Conservation (phyloP, 2,888 invertebrate genomes). For the Diabrotica balteata region DNA sequence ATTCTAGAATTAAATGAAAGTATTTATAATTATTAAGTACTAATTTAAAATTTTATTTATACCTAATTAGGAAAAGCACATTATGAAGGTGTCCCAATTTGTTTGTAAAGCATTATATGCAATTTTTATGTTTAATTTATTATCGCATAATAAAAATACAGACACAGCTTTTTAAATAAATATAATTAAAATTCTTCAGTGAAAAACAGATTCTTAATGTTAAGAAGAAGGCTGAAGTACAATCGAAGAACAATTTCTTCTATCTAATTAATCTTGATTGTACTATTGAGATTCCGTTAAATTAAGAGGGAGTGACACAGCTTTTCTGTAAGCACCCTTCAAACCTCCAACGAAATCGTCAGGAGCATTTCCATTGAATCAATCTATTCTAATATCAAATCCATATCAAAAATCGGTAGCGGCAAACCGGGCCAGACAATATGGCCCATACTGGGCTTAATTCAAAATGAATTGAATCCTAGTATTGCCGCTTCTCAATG, state of each 20-base stretch:
- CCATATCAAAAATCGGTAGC: constrained; percentile 46
- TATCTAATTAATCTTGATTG: constrained; percentile 19
- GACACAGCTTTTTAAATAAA: no score
- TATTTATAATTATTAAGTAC: no score
- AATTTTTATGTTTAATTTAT: no score
- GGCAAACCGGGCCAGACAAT: constrained; percentile 54
- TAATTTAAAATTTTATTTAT: no score
- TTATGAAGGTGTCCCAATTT: no score
- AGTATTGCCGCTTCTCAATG: constrained; percentile 57
- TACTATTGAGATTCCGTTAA: constrained; percentile 20
- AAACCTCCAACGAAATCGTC: constrained; percentile 35
- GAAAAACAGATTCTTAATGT: not conserved
- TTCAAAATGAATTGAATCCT: constrained; percentile 59
- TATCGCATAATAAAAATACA: no score
- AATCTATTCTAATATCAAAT: constrained; percentile 34
- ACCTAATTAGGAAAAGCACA: no score
- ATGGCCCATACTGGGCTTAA: constrained; percentile 57
- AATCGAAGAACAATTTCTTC: constrained; percentile 12
- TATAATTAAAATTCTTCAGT: constrained; percentile 9
- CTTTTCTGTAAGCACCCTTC: constrained; percentile 27
- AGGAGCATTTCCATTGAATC: constrained; percentile 38
- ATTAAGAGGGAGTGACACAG: constrained; percentile 35
- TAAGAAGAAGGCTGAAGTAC: not conserved
- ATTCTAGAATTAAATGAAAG: no score
- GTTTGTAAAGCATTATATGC: no score